phyloP scores from a whole-genome alignment of 2,113 vertebrate genomes.

The Polyodon spathula region DNA sequence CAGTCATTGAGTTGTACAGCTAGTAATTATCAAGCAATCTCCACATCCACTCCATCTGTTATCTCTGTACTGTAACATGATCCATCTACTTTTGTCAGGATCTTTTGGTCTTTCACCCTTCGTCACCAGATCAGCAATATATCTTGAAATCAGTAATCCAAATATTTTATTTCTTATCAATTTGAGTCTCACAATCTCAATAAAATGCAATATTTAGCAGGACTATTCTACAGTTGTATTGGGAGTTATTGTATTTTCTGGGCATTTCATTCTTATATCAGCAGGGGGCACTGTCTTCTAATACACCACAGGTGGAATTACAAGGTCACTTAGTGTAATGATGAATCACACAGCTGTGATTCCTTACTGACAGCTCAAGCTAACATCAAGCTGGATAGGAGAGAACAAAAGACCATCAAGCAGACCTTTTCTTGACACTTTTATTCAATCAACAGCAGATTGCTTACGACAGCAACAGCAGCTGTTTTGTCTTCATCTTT shows the following conservation, averaged over 20 bases:
- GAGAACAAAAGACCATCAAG: conserved; percentile 99
- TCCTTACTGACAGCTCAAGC: conserved; percentile 99
- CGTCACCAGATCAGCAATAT: conserved; percentile 22
- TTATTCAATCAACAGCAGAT: conserved; percentile 99
- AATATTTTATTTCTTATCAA: too few relatives aligned
- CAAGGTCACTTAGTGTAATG: conserved; percentile 99
- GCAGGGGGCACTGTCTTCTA: conserved; percentile 70
- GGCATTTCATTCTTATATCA: conserved; percentile 23
- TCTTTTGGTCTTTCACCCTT: neutral
- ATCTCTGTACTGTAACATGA: neutral
- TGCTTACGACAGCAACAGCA: conserved; percentile 99
- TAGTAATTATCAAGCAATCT: conserved; percentile 8
- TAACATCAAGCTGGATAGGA: conserved; percentile 99
- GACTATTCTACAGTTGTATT: too few relatives aligned
- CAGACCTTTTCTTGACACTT: conserved; percentile 99
- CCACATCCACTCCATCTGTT: neutral
- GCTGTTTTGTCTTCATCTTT: conserved; percentile 99
- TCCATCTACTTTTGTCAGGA: neutral
- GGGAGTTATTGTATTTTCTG: neutral
- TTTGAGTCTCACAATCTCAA: too few relatives aligned
- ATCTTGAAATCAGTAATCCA: too few relatives aligned
- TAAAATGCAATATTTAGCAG: too few relatives aligned
- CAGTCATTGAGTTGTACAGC: neutral
- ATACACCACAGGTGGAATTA: conserved; percentile 42
- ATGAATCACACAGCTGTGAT: conserved; percentile 99